Evolutionary conservation across 2,797 vertebrate genomes (phyloP), one percentile per base, ranked within the genome.

Genomic region (Acanthurus lineatus): DNA sequence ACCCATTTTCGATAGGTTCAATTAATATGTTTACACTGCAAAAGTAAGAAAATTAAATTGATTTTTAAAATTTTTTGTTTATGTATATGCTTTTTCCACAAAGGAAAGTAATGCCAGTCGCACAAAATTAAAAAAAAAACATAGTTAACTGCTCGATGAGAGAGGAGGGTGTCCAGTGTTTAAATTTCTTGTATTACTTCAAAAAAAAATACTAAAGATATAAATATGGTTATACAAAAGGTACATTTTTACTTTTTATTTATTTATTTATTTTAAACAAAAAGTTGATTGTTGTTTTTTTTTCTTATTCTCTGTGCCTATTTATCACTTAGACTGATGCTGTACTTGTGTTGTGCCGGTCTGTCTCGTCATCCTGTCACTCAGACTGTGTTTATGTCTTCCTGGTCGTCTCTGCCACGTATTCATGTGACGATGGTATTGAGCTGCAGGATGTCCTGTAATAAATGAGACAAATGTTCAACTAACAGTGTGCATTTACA

Each of bases 361-460:
- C 40, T 22, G 48, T 70, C 40, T 73, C 22, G 4, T 76, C 74
- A 49, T 70, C 47, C 28, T 58, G 70, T 81, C 74, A 58, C 56
- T 72, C 61, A 25, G 65, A 77, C 82, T 82, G 82, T 74, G 81
- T 83, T 86, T 73, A 73, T 76, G 56, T 52, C 69, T 81, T 76
- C 71, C 76, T 82, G 76, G 15, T 75, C 52, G 22, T 53, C 49
- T 51, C 53, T 56, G 68, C 42, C 56, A 67, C 19, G 35, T 77
- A 76, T 48, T 14, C 40, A 58, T 52, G 52, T 45, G 12, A 0
- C 20, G 45, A 35, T 22, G 28, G 38, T 40, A 20, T 47, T 19
- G 3, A 42, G 45, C 48, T 19, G 9, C n/a, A 32, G 52, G 53
- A 11, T 20, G 52, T 69, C 71, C 28, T 49, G 32, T 44, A 38